Evolutionary conservation across 2,113 vertebrate species (phyloP).

Genomic region (Dermatemys mawii): DNA sequence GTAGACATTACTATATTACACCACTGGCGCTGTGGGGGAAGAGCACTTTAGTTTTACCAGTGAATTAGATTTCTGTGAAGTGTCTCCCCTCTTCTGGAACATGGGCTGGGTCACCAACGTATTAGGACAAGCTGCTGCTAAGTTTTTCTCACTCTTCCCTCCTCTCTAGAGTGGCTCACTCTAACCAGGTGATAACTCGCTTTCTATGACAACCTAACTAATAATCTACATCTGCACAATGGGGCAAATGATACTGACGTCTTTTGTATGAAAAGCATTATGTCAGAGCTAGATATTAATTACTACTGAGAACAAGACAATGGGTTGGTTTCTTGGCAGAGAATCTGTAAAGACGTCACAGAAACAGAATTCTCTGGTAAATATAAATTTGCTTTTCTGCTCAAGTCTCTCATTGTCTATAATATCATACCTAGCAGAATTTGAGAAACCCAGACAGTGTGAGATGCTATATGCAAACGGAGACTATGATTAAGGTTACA

Average conservation of each 20-base stretch:
- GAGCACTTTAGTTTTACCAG: not conserved
- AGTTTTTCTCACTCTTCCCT: not conserved
- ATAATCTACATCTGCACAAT: not conserved
- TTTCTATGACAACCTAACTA: not conserved
- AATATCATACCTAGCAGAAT: not conserved
- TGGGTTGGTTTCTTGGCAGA: not conserved
- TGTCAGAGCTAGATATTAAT: not conserved
- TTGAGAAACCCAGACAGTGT: not conserved
- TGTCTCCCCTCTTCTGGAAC: fast-evolving
- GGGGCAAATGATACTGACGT: not conserved
- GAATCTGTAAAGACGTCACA: not conserved
- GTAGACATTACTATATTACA: not conserved
- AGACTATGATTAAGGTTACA: not conserved
- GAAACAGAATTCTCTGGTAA: not conserved
- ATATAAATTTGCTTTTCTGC: not conserved
- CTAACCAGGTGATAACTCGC: fast-evolving
- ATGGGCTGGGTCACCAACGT: fast-evolving
- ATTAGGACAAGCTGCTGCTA: not conserved
- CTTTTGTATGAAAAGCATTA: not conserved
- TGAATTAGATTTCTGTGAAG: not conserved
- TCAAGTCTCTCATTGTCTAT: fast-evolving
- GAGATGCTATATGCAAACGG: not conserved
- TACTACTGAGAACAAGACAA: not conserved
- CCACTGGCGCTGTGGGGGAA: not conserved
- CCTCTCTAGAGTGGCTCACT: not conserved